Base-by-base conservation (phyloP, 1,140 invertebrate species). In the Luehdorfia chinensis region DNA sequence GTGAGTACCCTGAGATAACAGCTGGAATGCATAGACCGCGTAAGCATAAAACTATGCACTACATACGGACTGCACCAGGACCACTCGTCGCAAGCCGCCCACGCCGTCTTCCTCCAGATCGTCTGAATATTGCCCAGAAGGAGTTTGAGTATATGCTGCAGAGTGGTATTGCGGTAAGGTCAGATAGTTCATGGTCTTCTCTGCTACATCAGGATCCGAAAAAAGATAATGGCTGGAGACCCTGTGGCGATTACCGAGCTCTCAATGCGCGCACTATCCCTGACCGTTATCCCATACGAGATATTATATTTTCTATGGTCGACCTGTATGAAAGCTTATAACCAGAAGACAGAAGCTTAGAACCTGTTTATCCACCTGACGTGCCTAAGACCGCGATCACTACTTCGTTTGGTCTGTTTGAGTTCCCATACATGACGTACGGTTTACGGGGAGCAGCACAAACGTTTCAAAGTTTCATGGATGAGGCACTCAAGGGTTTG, bases 21-120 rank as follows among this genome's bases (percentile, higher is more conserved):
- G 21, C 21, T 6, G 21, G 21, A 6, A 23, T 8, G 21, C 21
- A 4, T 23, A 23, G 5, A 23, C 5, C n/a, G 21, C 21, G 5
- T 8, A 41, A 32, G 7, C 51, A 54, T 14, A 50, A 33, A 8
- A 50, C 47, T 6, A 7, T 43, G 2, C 47, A 50, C 11, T 16
- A 33, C 6, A 50, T 50, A 11, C 36, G 37, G 7, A 50, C 51
- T 1, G 30, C 51, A 21, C 21, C 36, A 19, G 47, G 37, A 15
- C 47, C 27, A 13, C 37, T 36, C 4, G 37, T 50, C n/a, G 32
- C 25, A 25, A 12, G 27, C 12, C 11, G 19, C 15, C 43, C 43
- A 14, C 14, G 43, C 9, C 28, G 43, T 5, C 16, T 46, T 8
- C 13, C 43, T 7, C 43, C 43, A 5, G 43, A 46, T 33, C 25